Conservation (phyloP, 2,888 invertebrate genomes). For the Digitonthophagus gazella region DNA sequence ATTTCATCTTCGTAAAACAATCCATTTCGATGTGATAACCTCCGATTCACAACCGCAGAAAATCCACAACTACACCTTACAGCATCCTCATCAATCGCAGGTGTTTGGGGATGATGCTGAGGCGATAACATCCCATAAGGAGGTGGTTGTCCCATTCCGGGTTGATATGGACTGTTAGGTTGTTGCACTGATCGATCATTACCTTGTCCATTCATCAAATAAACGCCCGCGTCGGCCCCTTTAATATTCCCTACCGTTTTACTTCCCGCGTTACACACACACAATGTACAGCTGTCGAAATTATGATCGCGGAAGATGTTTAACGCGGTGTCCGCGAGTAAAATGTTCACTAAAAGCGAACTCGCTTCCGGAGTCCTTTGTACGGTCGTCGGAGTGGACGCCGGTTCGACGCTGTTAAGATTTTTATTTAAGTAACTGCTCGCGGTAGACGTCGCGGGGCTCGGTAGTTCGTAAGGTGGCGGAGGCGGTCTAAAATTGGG, state of each 20-base stretch:
- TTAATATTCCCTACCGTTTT: slow-evolving; percentile 89
- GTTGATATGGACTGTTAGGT: slow-evolving; percentile 49
- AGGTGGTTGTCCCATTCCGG: slow-evolving; percentile 43
- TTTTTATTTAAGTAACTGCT: slow-evolving; percentile 75
- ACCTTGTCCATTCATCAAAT: slow-evolving; percentile 59
- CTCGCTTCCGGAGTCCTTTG: slow-evolving; percentile 70
- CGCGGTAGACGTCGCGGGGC: slow-evolving; percentile 69
- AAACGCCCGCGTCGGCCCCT: slow-evolving; percentile 89
- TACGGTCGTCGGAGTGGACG: slow-evolving; percentile 50
- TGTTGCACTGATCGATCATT: slow-evolving; percentile 34
- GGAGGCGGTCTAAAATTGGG: slow-evolving; percentile 55
- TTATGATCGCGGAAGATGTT: slow-evolving; percentile 98
- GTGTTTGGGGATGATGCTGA: slow-evolving; percentile 32
- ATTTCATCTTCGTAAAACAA: slow-evolving; percentile 97
- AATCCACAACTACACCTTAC: slow-evolving; percentile 95
- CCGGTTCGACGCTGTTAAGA: slow-evolving; percentile 65
- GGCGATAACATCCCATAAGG: slow-evolving; percentile 44
- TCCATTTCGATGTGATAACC: slow-evolving; percentile 82
- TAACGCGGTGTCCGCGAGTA: slow-evolving; percentile 84
- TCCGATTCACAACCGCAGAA: slow-evolving; percentile 89
- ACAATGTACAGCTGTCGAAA: slow-evolving; percentile 97
- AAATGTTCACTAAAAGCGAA: slow-evolving; percentile 71
- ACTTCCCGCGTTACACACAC: slow-evolving; percentile 90
- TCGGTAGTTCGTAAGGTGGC: slow-evolving; percentile 71
- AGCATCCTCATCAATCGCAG: slow-evolving; percentile 70